These are phyloP conservation scores for Oceanodroma leucorhoa DNA, from an alignment of 2,797 vertebrate species.

Conservation along the genomic window DNA sequence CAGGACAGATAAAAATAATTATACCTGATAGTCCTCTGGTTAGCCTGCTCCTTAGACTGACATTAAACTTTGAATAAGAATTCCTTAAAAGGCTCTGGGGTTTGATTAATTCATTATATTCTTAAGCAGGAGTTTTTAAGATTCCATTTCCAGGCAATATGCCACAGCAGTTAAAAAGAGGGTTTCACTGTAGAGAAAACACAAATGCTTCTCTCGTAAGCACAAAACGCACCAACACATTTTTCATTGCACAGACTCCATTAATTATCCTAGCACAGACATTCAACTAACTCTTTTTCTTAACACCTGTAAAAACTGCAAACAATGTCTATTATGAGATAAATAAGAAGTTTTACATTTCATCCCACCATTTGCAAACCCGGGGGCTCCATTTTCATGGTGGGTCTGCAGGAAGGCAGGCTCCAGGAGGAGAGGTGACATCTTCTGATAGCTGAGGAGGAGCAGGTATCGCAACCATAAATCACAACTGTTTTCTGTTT, in stretches of 20 bases:
- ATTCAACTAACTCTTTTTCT: background rate
- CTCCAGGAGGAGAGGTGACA: background rate
- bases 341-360: background rate
- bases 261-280: background rate
- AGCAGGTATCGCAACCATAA: background rate
- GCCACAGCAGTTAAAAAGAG: background rate
- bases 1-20: background rate
- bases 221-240: background rate
- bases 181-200: background rate
- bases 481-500: background rate
- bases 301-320: background rate
- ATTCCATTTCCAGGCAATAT: background rate
- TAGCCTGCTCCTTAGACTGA: background rate
- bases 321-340: rapidly evolving
- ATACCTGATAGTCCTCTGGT: background rate
- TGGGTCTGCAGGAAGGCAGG: background rate
- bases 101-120: background rate
- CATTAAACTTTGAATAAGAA: background rate
- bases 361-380: background rate
- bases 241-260: background rate
- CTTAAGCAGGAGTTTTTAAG: background rate
- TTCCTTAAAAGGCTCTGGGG: background rate
- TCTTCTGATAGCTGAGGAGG: background rate
- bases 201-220: background rate
- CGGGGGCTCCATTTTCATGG: background rate